These are phyloP conservation scores for Melipona quadrifasciata DNA, from an alignment of 1,140 invertebrate genomes.

Conservation along the genomic window DNA sequence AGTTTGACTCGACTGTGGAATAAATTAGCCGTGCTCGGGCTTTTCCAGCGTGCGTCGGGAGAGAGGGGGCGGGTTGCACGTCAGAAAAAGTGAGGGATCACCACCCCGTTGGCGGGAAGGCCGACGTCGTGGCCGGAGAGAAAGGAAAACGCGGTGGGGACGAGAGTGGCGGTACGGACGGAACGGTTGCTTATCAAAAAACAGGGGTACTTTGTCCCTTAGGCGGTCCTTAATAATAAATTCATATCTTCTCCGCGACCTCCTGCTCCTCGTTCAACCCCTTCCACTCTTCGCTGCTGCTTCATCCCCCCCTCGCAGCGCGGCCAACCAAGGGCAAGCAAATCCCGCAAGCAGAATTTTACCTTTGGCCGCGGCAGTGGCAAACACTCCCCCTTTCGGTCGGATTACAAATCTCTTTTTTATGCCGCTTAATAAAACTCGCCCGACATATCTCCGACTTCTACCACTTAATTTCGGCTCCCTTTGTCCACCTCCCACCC, in stretches of 20 bases:
- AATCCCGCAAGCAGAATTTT: conserved; percentile 37
- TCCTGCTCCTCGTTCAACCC: conserved; percentile 46
- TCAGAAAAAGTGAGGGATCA: conserved; percentile 1
- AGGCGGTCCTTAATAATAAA: conserved; percentile 80
- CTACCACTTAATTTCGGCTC: conserved; percentile 80
- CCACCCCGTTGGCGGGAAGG: not conserved
- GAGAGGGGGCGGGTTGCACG: not conserved
- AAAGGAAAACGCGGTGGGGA: not conserved
- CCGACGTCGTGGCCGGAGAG: not conserved
- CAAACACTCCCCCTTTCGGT: conserved; percentile 24
- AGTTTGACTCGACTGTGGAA: conserved; percentile 66
- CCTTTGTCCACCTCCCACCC: conserved; percentile 5
- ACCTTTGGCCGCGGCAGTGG: conserved; percentile 36
- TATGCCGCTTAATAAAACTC: conserved; percentile 81
- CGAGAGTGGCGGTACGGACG: not conserved
- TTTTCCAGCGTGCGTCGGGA: conserved; percentile 24
- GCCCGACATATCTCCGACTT: conserved; percentile 81
- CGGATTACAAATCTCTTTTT: conserved; percentile 81
- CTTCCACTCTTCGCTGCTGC: conserved; percentile 3
- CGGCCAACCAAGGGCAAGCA: not conserved
- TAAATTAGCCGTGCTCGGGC: conserved; percentile 68
- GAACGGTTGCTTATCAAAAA: conserved; percentile 71
- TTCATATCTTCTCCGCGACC: conserved; percentile 79
- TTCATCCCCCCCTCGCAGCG: conserved; percentile 18
- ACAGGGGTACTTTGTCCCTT: conserved; percentile 73